Base-by-base conservation (phyloP, 1,140 invertebrate genomes). In the Bombus confusus region DNA sequence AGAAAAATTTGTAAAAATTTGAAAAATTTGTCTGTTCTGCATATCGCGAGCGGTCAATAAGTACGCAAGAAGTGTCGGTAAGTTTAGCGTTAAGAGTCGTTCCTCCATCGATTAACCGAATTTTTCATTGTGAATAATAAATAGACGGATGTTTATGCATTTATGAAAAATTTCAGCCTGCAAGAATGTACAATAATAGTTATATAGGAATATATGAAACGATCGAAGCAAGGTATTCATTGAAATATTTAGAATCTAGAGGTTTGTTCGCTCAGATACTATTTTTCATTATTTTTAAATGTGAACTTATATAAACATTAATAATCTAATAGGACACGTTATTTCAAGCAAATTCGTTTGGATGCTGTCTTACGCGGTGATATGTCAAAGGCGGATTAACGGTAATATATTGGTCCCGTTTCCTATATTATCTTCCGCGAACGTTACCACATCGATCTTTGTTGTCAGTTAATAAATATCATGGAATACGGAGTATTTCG, bases 401-500 rank as follows among this genome's bases (percentile, higher is more conserved):
- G 59, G 66, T n/a, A 8, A 66, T 34, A 10, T 62, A 73, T 73
- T 52, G 43, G 68, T 31, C 34, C 28, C 6, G 59, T 18, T 69
- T 52, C 18, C 57, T 79, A 28, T 66, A 57, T 71, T 80, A 25
- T 85, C 68, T 80, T 52, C 31, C 57, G 39, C 59, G 39, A 39
- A 39, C 39, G 25, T 15, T 62, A 31, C 9, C 31, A 28, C 57
- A 91, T 91, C 87, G 83, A 86, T 91, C 88, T 91, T 86, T 82
- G 74, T 87, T 86, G 82, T 86, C 83, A 90, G 66, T 86, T 87
- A 85, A 88, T 91, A 86, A 91, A 88, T 82, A 83, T 80, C 69
- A 66, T 15, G 62, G 43, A 72, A 80, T 86, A 76, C 47, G 77
- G 13, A 47, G 37, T 9, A 71, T 41, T 62, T 39, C 15, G 28